Conservation (phyloP, 2,888 invertebrate species). For the Aradus depressus region DNA sequence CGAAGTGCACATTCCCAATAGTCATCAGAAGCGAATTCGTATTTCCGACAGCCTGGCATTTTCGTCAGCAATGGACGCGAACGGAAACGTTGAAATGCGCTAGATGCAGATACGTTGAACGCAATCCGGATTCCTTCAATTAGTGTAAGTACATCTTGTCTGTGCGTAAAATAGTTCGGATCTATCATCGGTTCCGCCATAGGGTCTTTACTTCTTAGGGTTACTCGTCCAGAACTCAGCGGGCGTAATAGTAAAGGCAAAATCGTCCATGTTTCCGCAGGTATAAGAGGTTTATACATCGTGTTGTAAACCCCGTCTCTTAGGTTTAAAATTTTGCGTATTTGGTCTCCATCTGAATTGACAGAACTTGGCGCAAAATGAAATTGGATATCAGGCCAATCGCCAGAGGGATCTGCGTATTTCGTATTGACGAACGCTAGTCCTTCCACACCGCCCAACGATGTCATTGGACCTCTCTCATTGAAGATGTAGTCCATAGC, state of each 20-base stretch:
- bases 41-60: slow-evolving; percentile 69
- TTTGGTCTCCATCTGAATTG: slow-evolving; percentile 71
- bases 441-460: slow-evolving; percentile 70
- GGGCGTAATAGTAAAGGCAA: slow-evolving; percentile 71
- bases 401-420: slow-evolving; percentile 62
- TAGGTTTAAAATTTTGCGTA: slow-evolving; percentile 60
- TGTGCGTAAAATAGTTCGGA: slow-evolving; percentile 84
- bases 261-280: slow-evolving; percentile 74
- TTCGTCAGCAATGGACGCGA: slow-evolving; percentile 67
- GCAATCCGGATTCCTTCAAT: slow-evolving; percentile 79
- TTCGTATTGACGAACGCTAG: slow-evolving; percentile 78
- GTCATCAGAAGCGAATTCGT: slow-evolving; percentile 60
- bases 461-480: slow-evolving; percentile 73
- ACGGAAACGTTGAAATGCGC: slow-evolving; percentile 68
- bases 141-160: slow-evolving; percentile 64
- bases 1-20: slow-evolving; percentile 80
- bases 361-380: slow-evolving; percentile 77
- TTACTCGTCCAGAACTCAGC: slow-evolving; percentile 77
- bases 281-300: slow-evolving; percentile 67
- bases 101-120: slow-evolving; percentile 63
- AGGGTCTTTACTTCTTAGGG: slow-evolving; percentile 68
- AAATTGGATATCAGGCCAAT: slow-evolving; percentile 78
- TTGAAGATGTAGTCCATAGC: slow-evolving; percentile 70
- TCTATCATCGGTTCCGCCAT: slow-evolving; percentile 72
- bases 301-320: slow-evolving; percentile 73